Evolutionary conservation across 2,888 invertebrate genomes (phyloP).

Genomic region (Hymenopus coronatus): DNA sequence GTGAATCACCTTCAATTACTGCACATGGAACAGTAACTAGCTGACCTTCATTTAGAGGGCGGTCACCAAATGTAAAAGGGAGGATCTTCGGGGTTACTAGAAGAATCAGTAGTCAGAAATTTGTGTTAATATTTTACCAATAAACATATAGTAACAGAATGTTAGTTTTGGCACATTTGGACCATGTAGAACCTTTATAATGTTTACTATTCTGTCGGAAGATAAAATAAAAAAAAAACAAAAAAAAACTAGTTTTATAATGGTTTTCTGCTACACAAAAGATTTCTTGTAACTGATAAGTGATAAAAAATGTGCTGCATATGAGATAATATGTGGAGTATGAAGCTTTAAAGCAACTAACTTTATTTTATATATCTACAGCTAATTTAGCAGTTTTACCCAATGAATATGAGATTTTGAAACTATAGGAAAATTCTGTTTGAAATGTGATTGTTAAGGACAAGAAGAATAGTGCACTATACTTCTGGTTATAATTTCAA

Average conservation of each 20-base stretch:
- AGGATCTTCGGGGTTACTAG: constrained; percentile 64
- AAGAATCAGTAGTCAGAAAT: constrained; percentile 56
- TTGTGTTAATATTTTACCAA: constrained; percentile 63
- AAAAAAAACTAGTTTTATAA: background rate
- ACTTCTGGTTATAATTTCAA: background rate
- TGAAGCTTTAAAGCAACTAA: background rate
- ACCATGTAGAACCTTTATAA: background rate
- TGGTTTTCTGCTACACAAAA: background rate
- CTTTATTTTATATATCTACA: background rate
- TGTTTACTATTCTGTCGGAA: background rate
- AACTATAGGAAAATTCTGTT: background rate
- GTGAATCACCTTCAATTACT: constrained; percentile 66
- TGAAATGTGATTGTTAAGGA: background rate
- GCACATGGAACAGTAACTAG: constrained; percentile 56
- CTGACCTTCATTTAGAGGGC: constrained; percentile 65
- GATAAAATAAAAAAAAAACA: background rate
- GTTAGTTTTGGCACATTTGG: constrained; percentile 45
- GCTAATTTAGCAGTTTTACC: background rate
- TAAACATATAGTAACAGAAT: constrained; percentile 60
- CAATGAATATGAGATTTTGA: background rate
- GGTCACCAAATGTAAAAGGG: constrained; percentile 64
- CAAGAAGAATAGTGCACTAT: background rate
- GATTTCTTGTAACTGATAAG: too few species aligned
- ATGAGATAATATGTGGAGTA: background rate
- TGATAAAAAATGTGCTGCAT: background rate